Conservation (phyloP, 1,140 invertebrate species). For the Pogonognathellus flavescens region DNA sequence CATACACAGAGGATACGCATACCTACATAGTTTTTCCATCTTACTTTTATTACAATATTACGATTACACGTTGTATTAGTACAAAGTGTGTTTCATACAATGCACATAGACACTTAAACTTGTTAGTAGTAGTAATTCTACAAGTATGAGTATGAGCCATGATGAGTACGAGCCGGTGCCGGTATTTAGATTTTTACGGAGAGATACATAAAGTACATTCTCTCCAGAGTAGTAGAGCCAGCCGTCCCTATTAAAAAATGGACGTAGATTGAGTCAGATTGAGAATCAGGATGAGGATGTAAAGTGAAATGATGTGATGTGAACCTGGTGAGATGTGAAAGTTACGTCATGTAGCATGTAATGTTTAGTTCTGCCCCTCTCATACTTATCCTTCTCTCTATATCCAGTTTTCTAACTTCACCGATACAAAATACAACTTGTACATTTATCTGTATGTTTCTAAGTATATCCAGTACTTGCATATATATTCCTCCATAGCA, state of each 20-base stretch:
- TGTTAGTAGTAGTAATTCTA: not conserved
- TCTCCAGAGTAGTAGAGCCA: not conserved
- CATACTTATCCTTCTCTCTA: not conserved
- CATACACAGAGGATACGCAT: too few relatives aligned
- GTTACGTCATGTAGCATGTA: conserved; percentile 43
- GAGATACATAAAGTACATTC: not conserved
- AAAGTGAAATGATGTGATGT: conserved; percentile 50
- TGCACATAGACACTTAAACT: not conserved
- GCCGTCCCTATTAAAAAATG: conserved; percentile 12
- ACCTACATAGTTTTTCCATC: too few relatives aligned
- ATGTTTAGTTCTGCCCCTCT: conserved; percentile 36
- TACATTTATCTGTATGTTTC: too few relatives aligned
- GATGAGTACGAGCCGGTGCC: not conserved
- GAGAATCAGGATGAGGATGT: conserved; percentile 45
- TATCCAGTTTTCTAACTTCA: conserved; percentile 2
- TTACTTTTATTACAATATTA: not conserved
- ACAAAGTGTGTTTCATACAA: not conserved
- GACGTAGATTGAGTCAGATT: conserved; percentile 41
- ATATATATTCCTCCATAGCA: too few relatives aligned
- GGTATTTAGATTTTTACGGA: conserved; percentile 11
- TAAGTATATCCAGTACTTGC: too few relatives aligned
- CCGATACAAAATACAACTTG: too few relatives aligned
- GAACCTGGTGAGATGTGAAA: conserved; percentile 48
- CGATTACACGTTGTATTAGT: not conserved
- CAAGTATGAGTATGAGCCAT: not conserved